Percentiles rank a stretch among this genome's conserved stretches.
phyloP scores from a whole-genome alignment of 2,888 invertebrate species.

The Trachelus tabidus region DNA sequence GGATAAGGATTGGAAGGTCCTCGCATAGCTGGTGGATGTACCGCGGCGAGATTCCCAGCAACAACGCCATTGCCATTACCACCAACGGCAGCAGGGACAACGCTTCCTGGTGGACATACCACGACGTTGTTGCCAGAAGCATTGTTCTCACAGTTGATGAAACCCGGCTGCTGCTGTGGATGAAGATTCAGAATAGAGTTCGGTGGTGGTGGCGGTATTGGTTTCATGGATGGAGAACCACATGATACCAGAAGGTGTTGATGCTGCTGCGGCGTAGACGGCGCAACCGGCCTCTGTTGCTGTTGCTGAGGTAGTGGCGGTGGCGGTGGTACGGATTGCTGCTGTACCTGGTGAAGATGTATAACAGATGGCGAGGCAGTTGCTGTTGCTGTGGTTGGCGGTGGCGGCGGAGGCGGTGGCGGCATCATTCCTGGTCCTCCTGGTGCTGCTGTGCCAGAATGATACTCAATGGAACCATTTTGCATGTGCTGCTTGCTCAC shows the following conservation, averaged over 20 bases:
- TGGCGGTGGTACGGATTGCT: slow-evolving; percentile 53
- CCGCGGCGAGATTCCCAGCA: slow-evolving; percentile 4
- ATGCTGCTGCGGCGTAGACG: slow-evolving; percentile 33
- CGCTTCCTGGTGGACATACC: slow-evolving; percentile 59
- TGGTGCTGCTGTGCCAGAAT: slow-evolving; percentile 32
- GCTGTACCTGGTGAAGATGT: slow-evolving; percentile 29
- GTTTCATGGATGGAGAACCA: slow-evolving; percentile 59
- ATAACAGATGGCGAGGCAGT: slow-evolving; percentile 37
- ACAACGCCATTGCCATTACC: slow-evolving; percentile 28
- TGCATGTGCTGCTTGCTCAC: slow-evolving; percentile 70
- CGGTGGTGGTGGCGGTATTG: slow-evolving; percentile 37
- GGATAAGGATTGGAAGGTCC: slow-evolving; percentile 74
- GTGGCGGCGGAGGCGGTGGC: slow-evolving; percentile 41
- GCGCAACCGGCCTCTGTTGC: slow-evolving; percentile 33
- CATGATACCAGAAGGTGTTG: slow-evolving; percentile 55
- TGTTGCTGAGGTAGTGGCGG: slow-evolving; percentile 53
- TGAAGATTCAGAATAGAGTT: slow-evolving; percentile 52
- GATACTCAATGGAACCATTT: slow-evolving; percentile 68
- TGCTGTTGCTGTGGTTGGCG: slow-evolving; percentile 38
- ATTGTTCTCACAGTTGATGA: slow-evolving; percentile 38
- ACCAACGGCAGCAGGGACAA: slow-evolving; percentile 61
- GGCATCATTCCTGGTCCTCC: slow-evolving; percentile 36
- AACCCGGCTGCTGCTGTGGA: slow-evolving; percentile 53
- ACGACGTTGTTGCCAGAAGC: slow-evolving; percentile 46
- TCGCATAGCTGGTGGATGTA: slow-evolving; percentile 61